phyloP scores from a whole-genome alignment of 1,140 invertebrate genomes.

The Procambarus virginalis region DNA sequence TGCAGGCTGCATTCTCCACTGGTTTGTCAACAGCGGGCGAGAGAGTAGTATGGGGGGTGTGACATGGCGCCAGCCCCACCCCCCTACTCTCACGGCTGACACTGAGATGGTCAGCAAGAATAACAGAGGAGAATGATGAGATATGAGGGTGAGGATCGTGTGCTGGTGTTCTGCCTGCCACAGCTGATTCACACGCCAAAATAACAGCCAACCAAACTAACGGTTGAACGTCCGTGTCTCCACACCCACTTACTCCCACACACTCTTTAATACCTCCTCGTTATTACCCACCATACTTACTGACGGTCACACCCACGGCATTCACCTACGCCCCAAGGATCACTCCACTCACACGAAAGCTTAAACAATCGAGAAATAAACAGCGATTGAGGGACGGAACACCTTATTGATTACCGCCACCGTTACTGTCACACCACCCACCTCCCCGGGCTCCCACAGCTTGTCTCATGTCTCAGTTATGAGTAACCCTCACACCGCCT shows the following conservation, averaged over 20 bases:
- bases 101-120: not conserved
- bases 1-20: not conserved
- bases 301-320: not conserved
- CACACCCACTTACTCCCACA: not conserved
- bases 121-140: not conserved
- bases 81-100: not conserved
- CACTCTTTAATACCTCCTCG: not conserved
- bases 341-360: not conserved
- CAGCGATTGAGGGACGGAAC: not conserved
- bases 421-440: not conserved
- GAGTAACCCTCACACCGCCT: too few species aligned
- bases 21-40: not conserved
- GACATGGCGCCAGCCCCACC: slow-evolving; percentile 3
- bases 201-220: not conserved
- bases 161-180: not conserved
- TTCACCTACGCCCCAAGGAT: not conserved
- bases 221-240: not conserved
- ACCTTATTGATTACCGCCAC: not conserved
- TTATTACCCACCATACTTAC: not conserved
- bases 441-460: not conserved
- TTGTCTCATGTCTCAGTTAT: too few species aligned
- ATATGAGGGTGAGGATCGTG: not conserved
- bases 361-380: not conserved
- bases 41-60: not conserved
- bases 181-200: not conserved